These are phyloP conservation scores for Lipotes vexillifer DNA, from an alignment of 2,113 vertebrate species.

Conservation along the genomic window DNA sequence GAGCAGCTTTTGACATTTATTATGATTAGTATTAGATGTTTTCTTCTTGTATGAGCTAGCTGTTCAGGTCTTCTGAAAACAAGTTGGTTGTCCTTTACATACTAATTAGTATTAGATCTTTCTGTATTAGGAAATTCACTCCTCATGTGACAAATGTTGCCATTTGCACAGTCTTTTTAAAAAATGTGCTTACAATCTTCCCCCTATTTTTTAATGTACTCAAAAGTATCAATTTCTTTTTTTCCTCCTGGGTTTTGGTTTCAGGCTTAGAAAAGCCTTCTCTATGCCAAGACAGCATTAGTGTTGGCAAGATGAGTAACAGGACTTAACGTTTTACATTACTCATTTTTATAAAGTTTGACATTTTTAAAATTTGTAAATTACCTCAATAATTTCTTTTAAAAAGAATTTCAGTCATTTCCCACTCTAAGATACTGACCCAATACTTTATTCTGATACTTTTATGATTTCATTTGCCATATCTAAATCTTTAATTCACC, in stretches of 20 bases:
- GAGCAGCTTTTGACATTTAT: neutral
- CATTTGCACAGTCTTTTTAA: neutral
- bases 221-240: neutral
- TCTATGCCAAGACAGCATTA: constrained; percentile 21
- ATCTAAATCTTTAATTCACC: constrained; percentile 40
- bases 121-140: neutral
- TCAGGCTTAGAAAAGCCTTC: constrained; percentile 39
- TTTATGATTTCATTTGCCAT: neutral
- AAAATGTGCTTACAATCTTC: neutral
- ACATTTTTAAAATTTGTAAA: neutral
- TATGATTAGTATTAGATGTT: neutral
- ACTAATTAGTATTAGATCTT: neutral
- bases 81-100: neutral
- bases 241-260: neutral
- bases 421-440: neutral
- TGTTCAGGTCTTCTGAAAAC: neutral
- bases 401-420: constrained; percentile 31
- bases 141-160: neutral
- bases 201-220: neutral
- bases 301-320: neutral
- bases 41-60: neutral
- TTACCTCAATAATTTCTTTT: constrained; percentile 3
- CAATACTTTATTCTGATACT: neutral
- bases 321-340: neutral
- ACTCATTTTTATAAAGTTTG: neutral